phyloP scores from a whole-genome alignment of 2,888 invertebrate genomes.

The Molorchus minor region DNA sequence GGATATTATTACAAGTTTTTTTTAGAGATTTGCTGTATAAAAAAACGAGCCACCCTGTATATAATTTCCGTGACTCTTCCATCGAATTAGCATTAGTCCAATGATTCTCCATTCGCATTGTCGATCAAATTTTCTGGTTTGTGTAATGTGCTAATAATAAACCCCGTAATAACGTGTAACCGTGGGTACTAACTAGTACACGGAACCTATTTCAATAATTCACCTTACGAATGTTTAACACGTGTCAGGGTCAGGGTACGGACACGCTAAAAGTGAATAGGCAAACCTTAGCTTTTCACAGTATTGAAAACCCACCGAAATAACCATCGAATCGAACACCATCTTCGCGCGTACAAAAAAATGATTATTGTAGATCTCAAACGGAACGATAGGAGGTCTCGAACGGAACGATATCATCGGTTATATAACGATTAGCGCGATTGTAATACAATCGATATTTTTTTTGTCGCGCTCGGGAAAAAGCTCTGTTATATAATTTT shows the following conservation, averaged over 20 bases:
- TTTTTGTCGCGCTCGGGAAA: not conserved
- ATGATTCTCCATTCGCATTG: no score
- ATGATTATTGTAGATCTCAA: not conserved
- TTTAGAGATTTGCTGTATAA: no score
- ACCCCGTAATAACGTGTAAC: no score
- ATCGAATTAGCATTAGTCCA: no score
- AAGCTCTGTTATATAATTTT: conserved; percentile 8
- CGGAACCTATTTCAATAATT: not conserved
- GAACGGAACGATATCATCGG: not conserved
- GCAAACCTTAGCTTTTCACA: not conserved
- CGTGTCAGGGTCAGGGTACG: not conserved
- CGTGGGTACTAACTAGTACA: no score
- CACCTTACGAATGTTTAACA: not conserved
- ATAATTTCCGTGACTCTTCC: no score
- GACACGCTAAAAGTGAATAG: not conserved
- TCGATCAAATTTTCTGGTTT: no score
- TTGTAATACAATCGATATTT: not conserved
- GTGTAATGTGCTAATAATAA: no score
- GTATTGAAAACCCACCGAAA: not conserved
- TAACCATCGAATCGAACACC: not conserved
- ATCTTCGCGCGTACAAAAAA: not conserved
- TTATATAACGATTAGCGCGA: not conserved
- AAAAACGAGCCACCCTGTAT: no score
- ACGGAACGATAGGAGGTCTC: not conserved
- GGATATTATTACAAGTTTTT: no score